Evolutionary conservation across 1,140 invertebrate species (phyloP).

Genomic region (Drosophila repleta): DNA sequence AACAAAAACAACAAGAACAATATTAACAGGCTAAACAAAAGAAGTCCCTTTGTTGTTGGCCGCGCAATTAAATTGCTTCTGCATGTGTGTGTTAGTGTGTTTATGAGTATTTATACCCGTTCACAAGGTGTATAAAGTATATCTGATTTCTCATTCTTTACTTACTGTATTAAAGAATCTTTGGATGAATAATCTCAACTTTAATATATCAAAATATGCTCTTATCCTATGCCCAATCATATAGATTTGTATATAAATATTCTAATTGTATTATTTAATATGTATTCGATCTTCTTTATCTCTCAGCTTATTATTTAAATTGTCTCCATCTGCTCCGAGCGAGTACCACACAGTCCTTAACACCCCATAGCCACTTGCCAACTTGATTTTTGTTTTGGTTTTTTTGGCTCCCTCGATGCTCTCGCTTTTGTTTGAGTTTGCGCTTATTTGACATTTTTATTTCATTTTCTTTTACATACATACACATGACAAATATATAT

Average conservation of each 20-base stretch:
- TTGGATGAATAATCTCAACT: too few relatives aligned
- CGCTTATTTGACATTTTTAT: slow-evolving; percentile 79
- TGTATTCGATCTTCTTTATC: too few relatives aligned
- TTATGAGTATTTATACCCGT: background rate
- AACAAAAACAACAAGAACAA: slow-evolving; percentile 54
- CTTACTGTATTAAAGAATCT: too few relatives aligned
- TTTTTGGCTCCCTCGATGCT: slow-evolving; percentile 30
- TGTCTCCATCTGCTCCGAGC: background rate
- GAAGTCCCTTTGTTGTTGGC: slow-evolving; percentile 51
- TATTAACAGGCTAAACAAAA: slow-evolving; percentile 23
- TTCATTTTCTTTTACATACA: slow-evolving; percentile 33
- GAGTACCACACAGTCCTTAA: background rate
- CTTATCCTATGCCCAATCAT: too few relatives aligned
- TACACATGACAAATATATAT: background rate
- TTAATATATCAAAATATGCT: too few relatives aligned
- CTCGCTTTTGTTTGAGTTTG: slow-evolving; percentile 73
- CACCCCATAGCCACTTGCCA: background rate
- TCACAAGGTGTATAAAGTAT: background rate
- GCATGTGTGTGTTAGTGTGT: slow-evolving; percentile 40
- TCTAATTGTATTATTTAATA: too few relatives aligned
- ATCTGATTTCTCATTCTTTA: background rate
- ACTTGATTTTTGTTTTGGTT: slow-evolving; percentile 6
- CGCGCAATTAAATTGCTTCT: slow-evolving; percentile 75
- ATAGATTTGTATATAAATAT: too few relatives aligned
- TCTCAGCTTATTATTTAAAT: too few relatives aligned